Conservation (phyloP, 1,140 invertebrate species). For the Belonocnema kinseyi region DNA sequence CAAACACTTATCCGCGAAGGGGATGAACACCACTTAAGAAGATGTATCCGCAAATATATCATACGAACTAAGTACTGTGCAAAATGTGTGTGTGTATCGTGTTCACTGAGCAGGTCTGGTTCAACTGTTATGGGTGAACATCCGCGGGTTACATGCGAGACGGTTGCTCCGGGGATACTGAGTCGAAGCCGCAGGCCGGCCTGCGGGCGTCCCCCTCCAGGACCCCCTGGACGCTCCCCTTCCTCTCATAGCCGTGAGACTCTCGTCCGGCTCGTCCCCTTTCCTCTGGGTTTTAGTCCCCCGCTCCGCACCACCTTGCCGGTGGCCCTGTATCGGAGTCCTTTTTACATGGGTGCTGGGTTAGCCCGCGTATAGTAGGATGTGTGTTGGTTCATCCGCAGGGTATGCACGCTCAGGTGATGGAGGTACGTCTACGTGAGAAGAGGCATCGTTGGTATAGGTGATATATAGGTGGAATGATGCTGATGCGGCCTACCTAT, state of each 20-base stretch:
- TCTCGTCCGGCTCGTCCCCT: conserved; percentile 9
- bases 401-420: neutral
- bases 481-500: neutral
- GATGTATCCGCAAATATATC: neutral
- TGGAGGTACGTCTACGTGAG: neutral
- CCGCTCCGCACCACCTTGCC: conserved; percentile 46
- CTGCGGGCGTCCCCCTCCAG: conserved; percentile 71
- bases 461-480: neutral
- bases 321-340: conserved; percentile 41
- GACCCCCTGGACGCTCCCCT: conserved; percentile 51
- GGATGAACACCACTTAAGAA: neutral
- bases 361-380: conserved; percentile 26
- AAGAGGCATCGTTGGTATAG: neutral
- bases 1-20: neutral
- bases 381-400: conserved; percentile 1
- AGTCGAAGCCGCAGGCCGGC: conserved; percentile 73
- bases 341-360: conserved; percentile 26
- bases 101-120: neutral
- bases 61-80: neutral
- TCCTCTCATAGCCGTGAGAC: conserved; percentile 43
- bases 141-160: conserved; percentile 65
- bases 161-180: conserved; percentile 75
- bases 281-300: conserved; percentile 33
- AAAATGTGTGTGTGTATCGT: conserved; percentile 2
- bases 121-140: conserved; percentile 27